Evolutionary conservation across 2,888 invertebrate genomes (phyloP), one percentile per base, ranked within the genome.

Genomic region (Hipparchia semele): DNA sequence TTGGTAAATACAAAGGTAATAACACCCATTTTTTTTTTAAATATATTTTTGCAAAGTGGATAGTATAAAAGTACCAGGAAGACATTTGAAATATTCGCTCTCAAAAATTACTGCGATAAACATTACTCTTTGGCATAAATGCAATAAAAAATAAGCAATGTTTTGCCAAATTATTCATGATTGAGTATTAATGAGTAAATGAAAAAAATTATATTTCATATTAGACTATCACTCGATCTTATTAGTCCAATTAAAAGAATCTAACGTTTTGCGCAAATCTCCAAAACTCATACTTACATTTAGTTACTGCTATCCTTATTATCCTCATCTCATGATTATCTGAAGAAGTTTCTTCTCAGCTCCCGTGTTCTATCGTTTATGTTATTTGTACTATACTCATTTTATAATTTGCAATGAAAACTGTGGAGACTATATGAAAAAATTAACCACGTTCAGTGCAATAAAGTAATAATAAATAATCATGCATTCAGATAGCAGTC

Each of bases 121-220:
- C 79, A 82, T 82, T 84, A 89, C 82, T 93, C 92, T 93, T 94
- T 94, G 92, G 93, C 91, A 90, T 88, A 39, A 39, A 39, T 39
- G 39, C 8, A 49, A 49, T 7, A 49, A 7, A 85, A 85, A 84
- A 82, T 84, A 83, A 13, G n/a, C 83, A 23, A 59, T 51, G 12
- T 49, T 2, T 59, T 33, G 68, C 68, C 60, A 68, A 68, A 68
- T 23, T 23, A 23, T 23, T 23, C 23, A 68, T 12, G 23, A 49
- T 33, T 12, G n/a, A 56, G 67, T 78, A 87, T 90, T 91, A 86
- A 90, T 89, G 89, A 87, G 87, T 84, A 82, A 86, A 89, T 84
- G 88, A 88, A 87, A 83, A 86, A 10, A n/a, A 12, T 45, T 45
- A 45, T 53, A 53, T 64, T 23, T 2, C 33, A 23, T 9, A 23